These are phyloP conservation scores for Cossypha heuglini DNA, from an alignment of 2,797 vertebrate species.

Conservation along the genomic window DNA sequence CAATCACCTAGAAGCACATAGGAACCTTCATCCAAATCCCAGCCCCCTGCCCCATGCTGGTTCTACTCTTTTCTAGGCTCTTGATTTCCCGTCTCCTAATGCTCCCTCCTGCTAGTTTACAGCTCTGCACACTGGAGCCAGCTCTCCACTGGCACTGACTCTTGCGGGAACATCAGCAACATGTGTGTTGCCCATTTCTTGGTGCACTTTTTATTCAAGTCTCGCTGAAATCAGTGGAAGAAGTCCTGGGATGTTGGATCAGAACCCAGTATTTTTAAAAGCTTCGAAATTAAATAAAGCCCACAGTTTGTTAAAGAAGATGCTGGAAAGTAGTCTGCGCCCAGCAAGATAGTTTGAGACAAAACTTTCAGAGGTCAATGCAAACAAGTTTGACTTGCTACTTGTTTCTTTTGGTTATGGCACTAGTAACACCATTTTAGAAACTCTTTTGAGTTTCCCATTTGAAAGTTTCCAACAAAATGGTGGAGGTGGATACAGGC, in stretches of 20 bases:
- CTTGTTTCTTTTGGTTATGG: not conserved
- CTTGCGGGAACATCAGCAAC: not conserved
- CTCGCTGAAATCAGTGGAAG: not conserved
- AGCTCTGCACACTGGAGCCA: not conserved
- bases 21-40: not conserved
- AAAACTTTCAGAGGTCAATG: not conserved
- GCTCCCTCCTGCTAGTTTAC: conserved; percentile 11
- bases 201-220: conserved; percentile 12
- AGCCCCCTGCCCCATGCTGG: not conserved
- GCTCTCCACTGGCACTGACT: not conserved
- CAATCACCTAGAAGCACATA: not conserved
- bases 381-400: not conserved
- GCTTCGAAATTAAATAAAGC: not conserved
- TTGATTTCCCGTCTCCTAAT: not conserved
- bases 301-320: not conserved
- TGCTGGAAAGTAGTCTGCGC: not conserved
- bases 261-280: not conserved
- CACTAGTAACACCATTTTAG: not conserved
- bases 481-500: not conserved
- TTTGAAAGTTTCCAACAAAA: not conserved
- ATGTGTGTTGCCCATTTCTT: conserved; percentile 1
- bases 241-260: not conserved
- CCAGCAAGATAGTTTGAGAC: not conserved
- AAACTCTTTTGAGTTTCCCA: not conserved
- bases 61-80: conserved; percentile 9